Evolutionary conservation across 2,797 vertebrate genomes (phyloP).

Genomic region (Cercopithecus petaurista): DNA sequence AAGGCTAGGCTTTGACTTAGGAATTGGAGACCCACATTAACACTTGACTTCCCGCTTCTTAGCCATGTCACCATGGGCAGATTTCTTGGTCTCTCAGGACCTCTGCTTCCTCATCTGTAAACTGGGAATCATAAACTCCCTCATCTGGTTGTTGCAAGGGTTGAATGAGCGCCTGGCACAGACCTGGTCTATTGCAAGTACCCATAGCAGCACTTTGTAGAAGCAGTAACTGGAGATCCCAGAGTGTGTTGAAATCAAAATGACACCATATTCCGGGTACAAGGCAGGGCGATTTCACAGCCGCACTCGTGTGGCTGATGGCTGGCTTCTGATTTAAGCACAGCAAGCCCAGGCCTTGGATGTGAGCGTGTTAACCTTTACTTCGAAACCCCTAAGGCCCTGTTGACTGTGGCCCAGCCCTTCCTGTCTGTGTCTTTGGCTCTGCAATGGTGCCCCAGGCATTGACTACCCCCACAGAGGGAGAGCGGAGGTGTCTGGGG

Average conservation of each 20-base stretch:
- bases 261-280: background rate
- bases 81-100: background rate
- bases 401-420: background rate
- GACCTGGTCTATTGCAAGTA: background rate
- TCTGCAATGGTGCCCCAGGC: background rate
- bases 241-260: background rate
- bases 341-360: background rate
- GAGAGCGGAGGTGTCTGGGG: background rate
- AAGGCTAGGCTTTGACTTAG: background rate
- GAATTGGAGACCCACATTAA: background rate
- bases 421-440: slow-evolving; percentile 37
- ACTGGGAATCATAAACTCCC: background rate
- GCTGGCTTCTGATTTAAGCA: background rate
- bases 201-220: background rate
- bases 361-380: background rate
- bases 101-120: background rate
- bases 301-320: background rate
- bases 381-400: background rate
- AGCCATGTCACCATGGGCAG: background rate
- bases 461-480: background rate
- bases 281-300: background rate
- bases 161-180: background rate
- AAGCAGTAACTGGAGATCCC: slow-evolving; percentile 1
- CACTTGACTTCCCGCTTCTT: background rate
- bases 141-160: background rate